Evolutionary conservation across 2,888 invertebrate species (phyloP), one percentile per base, ranked within the genome.

Genomic region (Sicus ferrugineus): DNA sequence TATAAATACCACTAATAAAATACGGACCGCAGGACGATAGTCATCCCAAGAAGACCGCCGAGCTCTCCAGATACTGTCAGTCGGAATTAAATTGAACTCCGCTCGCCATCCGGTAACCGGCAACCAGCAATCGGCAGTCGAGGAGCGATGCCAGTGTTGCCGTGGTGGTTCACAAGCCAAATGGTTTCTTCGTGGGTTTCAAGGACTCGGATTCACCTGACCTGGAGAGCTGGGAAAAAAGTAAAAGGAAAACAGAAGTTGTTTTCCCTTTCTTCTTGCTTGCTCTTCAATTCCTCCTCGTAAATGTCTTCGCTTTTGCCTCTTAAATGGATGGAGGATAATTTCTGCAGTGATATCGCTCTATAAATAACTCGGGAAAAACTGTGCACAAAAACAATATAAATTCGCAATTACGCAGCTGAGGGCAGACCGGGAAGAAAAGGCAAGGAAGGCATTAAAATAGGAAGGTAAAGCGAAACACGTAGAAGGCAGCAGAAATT

Each of bases 321-420:
- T 38, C 38, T 42, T 42, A 54, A 54, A 54, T 26, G 14, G 54
- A 5, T 11, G 54, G 14, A 23, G 14, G 54, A 54, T 54, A 54
- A 54, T 3, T 54, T 23, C n/a, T 54, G 16, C 11, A 4, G 54
- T 14, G 28, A 54, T 54, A 54, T 54, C 54, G 2, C 28, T 23
- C 26, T 6, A 50, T 50, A 54, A 54, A 54, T 54, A 28, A 54
- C 28, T 16, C 1, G 4, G 21, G 9, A 50, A 9, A 54, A 14
- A 6, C 5, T n/a, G 9, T 46, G 3, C 21, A 52, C 11, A 14
- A 28, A 28, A 54, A 54, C 11, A 11, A 28, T 28, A 28, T 54
- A 54, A 54, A 28, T 54, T 54, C 16, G 54, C 54, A 54, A 54
- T 54, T 54, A 54, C 54, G 26, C 9, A 54, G 14, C n/a, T 26